Conservation (phyloP, 2,797 vertebrate species). For the Propithecus perrieri region DNA sequence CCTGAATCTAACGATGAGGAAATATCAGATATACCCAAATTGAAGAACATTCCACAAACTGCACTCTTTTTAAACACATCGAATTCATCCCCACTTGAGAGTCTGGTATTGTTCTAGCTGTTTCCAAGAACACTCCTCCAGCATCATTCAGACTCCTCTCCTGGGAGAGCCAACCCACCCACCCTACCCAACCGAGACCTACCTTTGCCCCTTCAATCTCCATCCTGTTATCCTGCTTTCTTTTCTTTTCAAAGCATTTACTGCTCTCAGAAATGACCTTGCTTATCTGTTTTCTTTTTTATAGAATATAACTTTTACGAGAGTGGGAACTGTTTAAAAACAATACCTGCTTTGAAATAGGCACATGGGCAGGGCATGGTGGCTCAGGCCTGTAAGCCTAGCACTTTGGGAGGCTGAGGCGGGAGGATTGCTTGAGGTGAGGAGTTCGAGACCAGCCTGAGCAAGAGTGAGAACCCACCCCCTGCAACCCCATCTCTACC, state of each 20-base stretch:
- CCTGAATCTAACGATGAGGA: neutral
- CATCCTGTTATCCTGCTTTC: neutral
- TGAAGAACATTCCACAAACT: neutral
- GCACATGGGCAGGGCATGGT: too few relatives aligned
- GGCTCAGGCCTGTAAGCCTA: too few relatives aligned
- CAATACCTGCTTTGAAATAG: neutral
- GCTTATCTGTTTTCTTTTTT: neutral
- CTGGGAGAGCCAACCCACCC: too few relatives aligned
- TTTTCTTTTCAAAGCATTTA: neutral
- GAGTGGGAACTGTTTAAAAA: neutral
- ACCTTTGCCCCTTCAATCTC: neutral
- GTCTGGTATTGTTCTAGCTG: neutral
- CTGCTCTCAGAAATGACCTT: neutral
- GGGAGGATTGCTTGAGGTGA: too few relatives aligned
- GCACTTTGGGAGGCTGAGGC: too few relatives aligned
- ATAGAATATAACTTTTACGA: neutral
- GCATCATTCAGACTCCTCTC: neutral
- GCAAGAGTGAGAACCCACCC: too few relatives aligned
- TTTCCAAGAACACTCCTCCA: neutral
- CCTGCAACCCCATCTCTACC: too few relatives aligned
- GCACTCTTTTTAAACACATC: neutral
- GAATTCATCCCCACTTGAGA: neutral
- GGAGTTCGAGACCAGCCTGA: too few relatives aligned
- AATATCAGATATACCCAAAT: neutral
- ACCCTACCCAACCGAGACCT: neutral